Evolutionary conservation across 1,140 invertebrate genomes (phyloP).

Genomic region (Anthonomus grandis): DNA sequence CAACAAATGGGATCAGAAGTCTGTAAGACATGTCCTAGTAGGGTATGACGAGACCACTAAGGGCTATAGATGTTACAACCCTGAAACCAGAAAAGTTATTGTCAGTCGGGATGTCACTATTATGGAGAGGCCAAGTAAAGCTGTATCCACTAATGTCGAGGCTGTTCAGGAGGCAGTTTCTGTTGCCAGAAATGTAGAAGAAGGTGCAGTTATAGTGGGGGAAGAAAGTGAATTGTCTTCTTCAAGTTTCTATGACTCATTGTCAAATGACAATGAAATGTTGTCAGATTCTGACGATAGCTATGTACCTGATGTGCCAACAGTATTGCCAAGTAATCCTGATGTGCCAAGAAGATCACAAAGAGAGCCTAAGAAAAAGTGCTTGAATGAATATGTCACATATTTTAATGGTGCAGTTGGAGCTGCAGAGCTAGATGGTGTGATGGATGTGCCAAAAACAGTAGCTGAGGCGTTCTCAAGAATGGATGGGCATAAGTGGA

Average conservation of each 20-base stretch:
- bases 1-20: conserved; percentile 35
- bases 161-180: background rate
- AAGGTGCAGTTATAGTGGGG: background rate
- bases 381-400: conserved; percentile 26
- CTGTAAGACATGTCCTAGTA: conserved; percentile 32
- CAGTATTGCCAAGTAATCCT: too few relatives aligned
- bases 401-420: conserved; percentile 18
- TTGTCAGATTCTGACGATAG: background rate
- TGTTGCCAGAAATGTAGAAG: background rate
- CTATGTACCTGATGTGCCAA: too few relatives aligned
- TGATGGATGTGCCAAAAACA: conserved; percentile 17
- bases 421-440: too few relatives aligned
- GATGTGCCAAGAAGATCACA: conserved; percentile 22
- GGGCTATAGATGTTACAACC: conserved; percentile 35
- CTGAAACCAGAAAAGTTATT: conserved; percentile 30
- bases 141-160: too few relatives aligned
- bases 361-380: conserved; percentile 22
- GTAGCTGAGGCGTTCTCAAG: conserved; percentile 32
- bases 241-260: background rate
- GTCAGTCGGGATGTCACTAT: conserved; percentile 42
- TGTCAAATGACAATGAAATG: background rate
- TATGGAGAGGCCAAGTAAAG: too few relatives aligned
- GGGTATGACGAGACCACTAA: conserved; percentile 29
- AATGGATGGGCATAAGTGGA: conserved; percentile 37
- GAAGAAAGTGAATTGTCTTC: background rate